These are phyloP conservation scores for Catagonus wagneri DNA, from an alignment of 2,113 vertebrate genomes.

Conservation along the genomic window DNA sequence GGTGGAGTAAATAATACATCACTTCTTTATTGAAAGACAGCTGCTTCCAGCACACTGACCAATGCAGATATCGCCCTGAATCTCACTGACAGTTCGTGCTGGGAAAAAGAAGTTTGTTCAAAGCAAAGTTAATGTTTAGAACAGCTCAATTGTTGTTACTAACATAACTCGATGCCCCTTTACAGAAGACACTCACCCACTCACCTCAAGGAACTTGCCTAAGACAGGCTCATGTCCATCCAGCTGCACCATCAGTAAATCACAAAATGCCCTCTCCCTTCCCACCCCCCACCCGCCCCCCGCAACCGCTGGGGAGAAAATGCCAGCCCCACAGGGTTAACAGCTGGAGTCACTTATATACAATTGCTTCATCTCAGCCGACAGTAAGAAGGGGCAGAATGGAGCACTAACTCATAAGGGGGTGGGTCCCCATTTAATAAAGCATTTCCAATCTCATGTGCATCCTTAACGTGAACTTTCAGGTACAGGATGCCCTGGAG, in stretches of 20 bases:
- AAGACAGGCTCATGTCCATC: neutral
- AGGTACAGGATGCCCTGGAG: neutral
- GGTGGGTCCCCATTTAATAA: neutral
- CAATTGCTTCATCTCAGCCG: neutral
- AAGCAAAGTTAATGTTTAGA: neutral
- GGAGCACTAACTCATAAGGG: neutral
- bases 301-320: neutral
- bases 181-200: neutral
- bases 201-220: neutral
- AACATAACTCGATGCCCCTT: neutral
- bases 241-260: neutral
- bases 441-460: neutral
- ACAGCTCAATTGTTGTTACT: neutral
- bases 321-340: neutral
- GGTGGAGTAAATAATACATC: neutral
- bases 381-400: neutral
- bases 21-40: neutral
- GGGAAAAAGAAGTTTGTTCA: neutral
- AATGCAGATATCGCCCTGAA: neutral
- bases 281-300: too few relatives aligned
- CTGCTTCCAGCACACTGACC: neutral
- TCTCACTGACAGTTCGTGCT: neutral
- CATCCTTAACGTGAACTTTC: neutral
- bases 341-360: constrained; percentile 58
- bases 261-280: constrained; percentile 11